These are phyloP conservation scores for Koerneria pararmatus DNA, from an alignment of 2,888 invertebrate genomes.

Conservation along the genomic window DNA sequence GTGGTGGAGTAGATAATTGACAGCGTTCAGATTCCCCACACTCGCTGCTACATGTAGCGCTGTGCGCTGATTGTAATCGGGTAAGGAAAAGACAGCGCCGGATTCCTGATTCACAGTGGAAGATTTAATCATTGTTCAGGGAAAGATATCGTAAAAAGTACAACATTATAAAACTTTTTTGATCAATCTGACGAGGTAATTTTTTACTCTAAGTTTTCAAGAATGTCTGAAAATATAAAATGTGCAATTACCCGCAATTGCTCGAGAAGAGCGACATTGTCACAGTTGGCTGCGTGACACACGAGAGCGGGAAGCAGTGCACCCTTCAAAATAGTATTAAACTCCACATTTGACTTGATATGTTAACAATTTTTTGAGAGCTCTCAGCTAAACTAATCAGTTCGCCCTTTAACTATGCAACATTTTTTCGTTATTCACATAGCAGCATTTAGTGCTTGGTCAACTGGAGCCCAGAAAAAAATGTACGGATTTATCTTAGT, in stretches of 20 bases:
- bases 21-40: slow-evolving; percentile 70
- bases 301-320: slow-evolving; percentile 73
- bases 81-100: slow-evolving; percentile 74
- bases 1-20: slow-evolving; percentile 72
- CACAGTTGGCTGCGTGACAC: slow-evolving; percentile 67
- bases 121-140: slow-evolving; percentile 30
- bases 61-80: slow-evolving; percentile 74
- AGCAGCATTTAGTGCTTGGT: too few relatives aligned
- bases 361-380: too few relatives aligned
- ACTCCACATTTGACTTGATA: too few relatives aligned
- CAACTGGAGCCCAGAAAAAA: too few relatives aligned
- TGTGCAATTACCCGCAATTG: slow-evolving; percentile 33
- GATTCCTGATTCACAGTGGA: slow-evolving; percentile 48
- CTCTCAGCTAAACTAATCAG: too few relatives aligned
- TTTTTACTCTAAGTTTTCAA: not conserved
- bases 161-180: slow-evolving; percentile 1
- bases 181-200: not conserved
- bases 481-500: too few relatives aligned
- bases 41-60: slow-evolving; percentile 77
- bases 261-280: slow-evolving; percentile 55
- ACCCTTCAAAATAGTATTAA: too few relatives aligned
- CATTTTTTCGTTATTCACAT: too few relatives aligned
- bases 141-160: slow-evolving; percentile 21
- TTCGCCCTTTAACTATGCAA: too few relatives aligned
- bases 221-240: not conserved